Evolutionary conservation across 2,888 invertebrate genomes (phyloP).

Genomic region (Andricus curvator): DNA sequence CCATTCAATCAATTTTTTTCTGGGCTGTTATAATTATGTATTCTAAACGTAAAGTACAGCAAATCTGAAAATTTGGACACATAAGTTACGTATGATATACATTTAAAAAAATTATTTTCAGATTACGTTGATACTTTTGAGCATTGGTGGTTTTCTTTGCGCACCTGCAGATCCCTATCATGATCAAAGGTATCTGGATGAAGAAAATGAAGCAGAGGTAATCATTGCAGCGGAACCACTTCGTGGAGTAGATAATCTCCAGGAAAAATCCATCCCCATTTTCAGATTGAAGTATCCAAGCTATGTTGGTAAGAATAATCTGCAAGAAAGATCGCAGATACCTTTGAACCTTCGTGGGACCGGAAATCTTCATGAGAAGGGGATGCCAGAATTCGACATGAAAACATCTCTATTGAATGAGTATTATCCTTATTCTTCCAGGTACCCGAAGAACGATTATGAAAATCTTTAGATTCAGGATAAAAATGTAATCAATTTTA

Average conservation of each 20-base stretch:
- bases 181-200: slow-evolving; percentile 52
- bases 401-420: slow-evolving; percentile 12
- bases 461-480: neutral
- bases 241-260: slow-evolving; percentile 64
- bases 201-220: slow-evolving; percentile 58
- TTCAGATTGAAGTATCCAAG: slow-evolving; percentile 56
- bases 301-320: slow-evolving; percentile 54
- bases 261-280: slow-evolving; percentile 65
- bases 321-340: slow-evolving; percentile 60
- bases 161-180: slow-evolving; percentile 47
- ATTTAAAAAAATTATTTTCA: slow-evolving; percentile 48
- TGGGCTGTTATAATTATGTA: too few relatives aligned
- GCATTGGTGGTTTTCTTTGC: slow-evolving; percentile 52
- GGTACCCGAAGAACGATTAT: slow-evolving; percentile 38
- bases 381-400: slow-evolving; percentile 60
- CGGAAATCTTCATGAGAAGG: slow-evolving; percentile 65
- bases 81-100: neutral
- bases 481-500: neutral
- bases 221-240: slow-evolving; percentile 55
- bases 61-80: too few relatives aligned
- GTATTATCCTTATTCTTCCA: neutral
- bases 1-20: too few relatives aligned
- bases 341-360: slow-evolving; percentile 52
- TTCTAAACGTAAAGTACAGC: too few relatives aligned
- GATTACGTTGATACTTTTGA: slow-evolving; percentile 60